Evolutionary conservation across 2,797 vertebrate genomes (phyloP).

Genomic region (Enteromius trimaculatus): DNA sequence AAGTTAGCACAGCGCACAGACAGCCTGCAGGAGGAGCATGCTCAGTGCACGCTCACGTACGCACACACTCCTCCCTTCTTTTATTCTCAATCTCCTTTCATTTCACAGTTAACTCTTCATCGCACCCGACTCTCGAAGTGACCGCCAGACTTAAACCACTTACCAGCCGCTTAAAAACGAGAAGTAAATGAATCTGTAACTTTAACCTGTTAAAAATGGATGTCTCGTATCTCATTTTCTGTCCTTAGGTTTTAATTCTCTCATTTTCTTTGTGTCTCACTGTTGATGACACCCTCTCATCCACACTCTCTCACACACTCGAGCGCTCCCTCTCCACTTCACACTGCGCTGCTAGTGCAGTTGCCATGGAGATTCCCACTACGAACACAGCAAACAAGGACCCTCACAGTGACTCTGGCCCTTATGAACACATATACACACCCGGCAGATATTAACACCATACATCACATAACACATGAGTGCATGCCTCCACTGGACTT

Average conservation of each 20-base stretch:
- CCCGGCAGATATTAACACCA: constrained; percentile 41
- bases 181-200: neutral
- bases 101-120: constrained; percentile 67
- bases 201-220: neutral
- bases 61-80: constrained; percentile 51
- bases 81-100: constrained; percentile 55
- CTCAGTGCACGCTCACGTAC: constrained; percentile 64
- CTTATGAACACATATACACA: constrained; percentile 56
- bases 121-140: constrained; percentile 22
- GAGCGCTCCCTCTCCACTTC: constrained; percentile 73
- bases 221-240: neutral
- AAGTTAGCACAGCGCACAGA: constrained; percentile 73
- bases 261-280: constrained; percentile 51
- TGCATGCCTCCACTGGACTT: neutral
- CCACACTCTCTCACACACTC: constrained; percentile 54
- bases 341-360: constrained; percentile 77
- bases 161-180: neutral
- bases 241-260: constrained; percentile 23
- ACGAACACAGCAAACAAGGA: constrained; percentile 75
- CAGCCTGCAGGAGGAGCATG: constrained; percentile 67
- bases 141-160: constrained; percentile 25
- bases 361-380: constrained; percentile 76
- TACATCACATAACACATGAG: constrained; percentile 17
- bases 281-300: constrained; percentile 54
- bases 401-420: constrained; percentile 72